Percentiles rank a stretch among this genome's conserved stretches.
Evolutionary conservation across 1,140 invertebrate species (phyloP).

Genomic region (Elymnias hypermnestra): DNA sequence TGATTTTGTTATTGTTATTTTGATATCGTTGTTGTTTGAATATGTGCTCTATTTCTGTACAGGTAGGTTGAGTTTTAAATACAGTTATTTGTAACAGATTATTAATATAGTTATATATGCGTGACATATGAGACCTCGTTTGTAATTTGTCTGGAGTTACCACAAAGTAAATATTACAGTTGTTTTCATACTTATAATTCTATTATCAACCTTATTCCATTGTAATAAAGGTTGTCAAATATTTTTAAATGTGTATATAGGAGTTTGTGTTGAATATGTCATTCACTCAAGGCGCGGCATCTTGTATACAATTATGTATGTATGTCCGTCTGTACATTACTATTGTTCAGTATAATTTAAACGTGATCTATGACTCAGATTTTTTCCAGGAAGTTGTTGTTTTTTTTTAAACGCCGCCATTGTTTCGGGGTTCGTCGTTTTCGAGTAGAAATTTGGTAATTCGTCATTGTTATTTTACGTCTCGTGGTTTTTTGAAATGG

Average conservation of each 20-base stretch:
- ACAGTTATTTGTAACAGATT: too few relatives aligned
- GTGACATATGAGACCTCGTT: conserved; percentile 40
- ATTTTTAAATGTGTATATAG: neutral
- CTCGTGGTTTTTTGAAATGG: neutral
- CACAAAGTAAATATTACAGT: conserved; percentile 17
- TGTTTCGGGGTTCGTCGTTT: conserved; percentile 15
- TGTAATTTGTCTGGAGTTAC: conserved; percentile 43
- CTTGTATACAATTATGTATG: conserved; percentile 23
- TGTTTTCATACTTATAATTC: neutral
- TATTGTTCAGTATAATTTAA: conserved; percentile 22
- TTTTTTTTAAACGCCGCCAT: conserved; percentile 19
- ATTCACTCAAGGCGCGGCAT: conserved; percentile 31
- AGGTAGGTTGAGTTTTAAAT: too few relatives aligned
- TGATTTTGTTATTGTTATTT: too few relatives aligned
- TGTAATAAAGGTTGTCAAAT: conserved; percentile 4
- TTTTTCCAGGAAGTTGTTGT: conserved; percentile 29
- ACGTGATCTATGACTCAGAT: conserved; percentile 27
- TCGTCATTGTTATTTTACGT: conserved; percentile 3
- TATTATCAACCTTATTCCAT: conserved; percentile 28
- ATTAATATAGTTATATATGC: too few relatives aligned
- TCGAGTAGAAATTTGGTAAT: conserved; percentile 14
- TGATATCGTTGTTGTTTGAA: too few relatives aligned
- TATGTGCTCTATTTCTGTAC: too few relatives aligned
- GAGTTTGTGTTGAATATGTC: conserved; percentile 14
- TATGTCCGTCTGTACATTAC: conserved; percentile 14